Base-by-base conservation (phyloP, 2,888 invertebrate species). In the Melanophora roralis region DNA sequence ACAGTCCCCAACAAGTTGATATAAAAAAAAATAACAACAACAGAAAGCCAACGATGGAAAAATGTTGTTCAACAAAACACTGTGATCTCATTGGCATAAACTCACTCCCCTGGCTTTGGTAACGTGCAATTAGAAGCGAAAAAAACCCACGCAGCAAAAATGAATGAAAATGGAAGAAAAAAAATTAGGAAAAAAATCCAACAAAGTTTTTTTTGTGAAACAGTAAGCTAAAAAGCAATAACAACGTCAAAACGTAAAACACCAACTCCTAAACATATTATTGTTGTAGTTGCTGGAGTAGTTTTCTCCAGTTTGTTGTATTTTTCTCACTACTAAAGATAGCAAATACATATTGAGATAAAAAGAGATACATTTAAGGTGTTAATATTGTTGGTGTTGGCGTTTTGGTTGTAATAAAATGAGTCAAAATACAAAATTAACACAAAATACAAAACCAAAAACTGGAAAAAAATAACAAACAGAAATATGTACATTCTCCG, bases 121-220 rank as follows among this genome's bases (percentile, higher is more conserved):
- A 59, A 76, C 84, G 82, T 85, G 88, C 86, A 87, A 88, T 87
- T 87, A 87, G 88, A 87, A 81, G 79, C 72, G 64, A 75, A 80
- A 80, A 72, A 88, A 81, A 82, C 87, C 89, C 88, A 87, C 87
- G 89, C 87, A 88, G 88, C 88, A 88, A 83, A 76, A 59, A 65
- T 73, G 65, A 47, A 65, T 14, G 9, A 43, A 45, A 47, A 81
- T 43, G 62, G 59, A 62, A 64, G 59, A 57, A 69, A 59, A 72
- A 60, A 72, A 57, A 74, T 57, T 67, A 69, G 65, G 62, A 53
- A 47, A 73, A 57, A 7, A 12, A 40, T 21, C 73, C 49, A 64
- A 59, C 64, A 43, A 76, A 64, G 12, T 64, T 45, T n/a, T n/a
- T n/a, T 59, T 32, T 62, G 36, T 36, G 19, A 21, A 43, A 16